phyloP scores from a whole-genome alignment of 2,113 vertebrate genomes.

The Glareola pratincola region DNA sequence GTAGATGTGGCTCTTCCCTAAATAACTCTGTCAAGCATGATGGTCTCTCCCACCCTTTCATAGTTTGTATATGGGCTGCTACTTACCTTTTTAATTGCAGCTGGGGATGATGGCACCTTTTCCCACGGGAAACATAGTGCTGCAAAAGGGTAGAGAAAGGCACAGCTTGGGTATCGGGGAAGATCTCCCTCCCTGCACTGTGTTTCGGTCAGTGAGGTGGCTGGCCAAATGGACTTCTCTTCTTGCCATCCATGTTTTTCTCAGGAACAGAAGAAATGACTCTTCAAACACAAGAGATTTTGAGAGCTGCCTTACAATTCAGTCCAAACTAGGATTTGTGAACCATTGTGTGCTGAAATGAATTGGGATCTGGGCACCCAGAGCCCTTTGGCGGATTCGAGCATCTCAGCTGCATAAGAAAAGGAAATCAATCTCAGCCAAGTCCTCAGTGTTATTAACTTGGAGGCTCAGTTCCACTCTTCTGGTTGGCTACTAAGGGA shows the following conservation, averaged over 20 bases:
- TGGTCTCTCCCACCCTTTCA: not conserved
- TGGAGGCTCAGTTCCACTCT: not conserved
- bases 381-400: not conserved
- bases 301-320: not conserved
- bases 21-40: not conserved
- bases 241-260: not conserved
- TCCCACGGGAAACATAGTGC: rapidly evolving
- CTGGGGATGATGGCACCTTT: not conserved
- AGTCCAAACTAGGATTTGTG: not conserved
- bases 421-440: not conserved
- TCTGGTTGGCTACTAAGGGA: not conserved
- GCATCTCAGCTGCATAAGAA: not conserved
- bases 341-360: not conserved
- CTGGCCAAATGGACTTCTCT: not conserved
- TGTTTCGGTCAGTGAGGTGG: not conserved
- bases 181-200: not conserved
- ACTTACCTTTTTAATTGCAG: not conserved
- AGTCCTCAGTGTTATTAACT: not conserved
- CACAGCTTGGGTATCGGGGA: not conserved
- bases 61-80: not conserved
- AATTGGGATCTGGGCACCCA: not conserved
- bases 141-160: not conserved
- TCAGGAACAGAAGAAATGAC: not conserved
- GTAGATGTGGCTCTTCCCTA: not conserved
- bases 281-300: not conserved